Percentiles rank a stretch among this genome's conserved stretches.
phyloP scores from a whole-genome alignment of 1,140 invertebrate species.

The honey bee (Apis mellifera) region DNA sequence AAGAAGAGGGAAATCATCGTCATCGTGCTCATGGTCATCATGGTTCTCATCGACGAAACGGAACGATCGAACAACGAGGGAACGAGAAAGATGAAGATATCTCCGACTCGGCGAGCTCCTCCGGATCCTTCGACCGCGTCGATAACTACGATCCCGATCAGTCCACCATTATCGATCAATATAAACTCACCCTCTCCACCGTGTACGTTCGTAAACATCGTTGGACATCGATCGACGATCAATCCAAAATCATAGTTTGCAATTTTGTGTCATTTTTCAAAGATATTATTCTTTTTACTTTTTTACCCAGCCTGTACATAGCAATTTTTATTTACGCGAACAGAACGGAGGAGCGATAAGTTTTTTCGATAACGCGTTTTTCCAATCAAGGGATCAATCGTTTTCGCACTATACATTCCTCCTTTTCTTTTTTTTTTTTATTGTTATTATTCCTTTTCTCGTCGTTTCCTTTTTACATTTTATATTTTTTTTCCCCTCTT shows the following conservation, averaged over 20 bases:
- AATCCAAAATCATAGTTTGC: not conserved
- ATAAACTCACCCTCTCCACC: not conserved
- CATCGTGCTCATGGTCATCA: not conserved
- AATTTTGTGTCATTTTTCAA: constrained; percentile 30
- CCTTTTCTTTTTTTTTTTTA: not conserved
- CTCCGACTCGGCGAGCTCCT: not conserved
- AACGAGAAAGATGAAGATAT: not conserved
- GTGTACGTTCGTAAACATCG: not conserved
- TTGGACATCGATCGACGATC: not conserved
- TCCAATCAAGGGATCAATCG: not conserved
- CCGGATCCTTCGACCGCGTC: not conserved
- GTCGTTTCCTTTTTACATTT: too few species aligned
- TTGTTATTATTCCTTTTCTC: not conserved
- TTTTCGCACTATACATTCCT: not conserved
- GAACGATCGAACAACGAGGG: not conserved
- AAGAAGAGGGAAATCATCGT: too few species aligned
- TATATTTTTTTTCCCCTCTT: not conserved
- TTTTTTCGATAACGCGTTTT: too few species aligned
- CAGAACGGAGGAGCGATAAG: constrained; percentile 29
- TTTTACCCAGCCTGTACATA: constrained; percentile 54
- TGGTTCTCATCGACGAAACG: not conserved
- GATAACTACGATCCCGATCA: not conserved
- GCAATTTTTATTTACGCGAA: constrained; percentile 50
- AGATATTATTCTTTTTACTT: constrained; percentile 52
- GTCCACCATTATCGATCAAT: not conserved